phyloP scores from a whole-genome alignment of 30 jellyfish, hydroid and myxozoan genomes.

The Aurelia sp. region DNA sequence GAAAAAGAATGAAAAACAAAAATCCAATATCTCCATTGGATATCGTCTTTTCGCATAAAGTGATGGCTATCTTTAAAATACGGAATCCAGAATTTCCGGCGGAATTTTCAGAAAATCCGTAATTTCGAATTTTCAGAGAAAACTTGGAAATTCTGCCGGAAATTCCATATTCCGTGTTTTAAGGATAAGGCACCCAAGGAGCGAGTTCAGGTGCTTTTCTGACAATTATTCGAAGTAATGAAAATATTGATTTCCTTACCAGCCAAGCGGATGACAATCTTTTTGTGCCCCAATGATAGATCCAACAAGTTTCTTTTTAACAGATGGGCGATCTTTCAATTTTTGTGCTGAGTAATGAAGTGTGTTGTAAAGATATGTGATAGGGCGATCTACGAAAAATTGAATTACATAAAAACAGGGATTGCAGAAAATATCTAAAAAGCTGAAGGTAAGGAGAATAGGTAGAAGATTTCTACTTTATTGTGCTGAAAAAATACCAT shows the following conservation, averaged over 20 bases:
- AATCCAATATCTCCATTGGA: background rate
- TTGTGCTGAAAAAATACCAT: no score
- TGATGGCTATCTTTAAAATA: no score
- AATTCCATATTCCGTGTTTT: no score
- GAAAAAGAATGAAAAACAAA: background rate
- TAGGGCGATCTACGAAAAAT: conserved; percentile 80
- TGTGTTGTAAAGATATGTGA: conserved; percentile 85
- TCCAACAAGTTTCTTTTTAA: conserved; percentile 82
- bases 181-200: background rate
- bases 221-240: no score
- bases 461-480: background rate
- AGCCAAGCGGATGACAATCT: conserved; percentile 79
- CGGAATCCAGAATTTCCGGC: no score
- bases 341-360: conserved; percentile 81
- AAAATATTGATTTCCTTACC: conserved; percentile 51
- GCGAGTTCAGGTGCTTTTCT: no score
- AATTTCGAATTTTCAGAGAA: no score
- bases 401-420: no score
- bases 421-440: background rate
- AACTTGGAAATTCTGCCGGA: no score
- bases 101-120: no score
- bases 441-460: background rate
- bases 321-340: conserved; percentile 73
- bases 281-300: conserved; percentile 81
- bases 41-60: background rate